Evolutionary conservation across 2,797 vertebrate genomes (phyloP).

Genomic region (Synanceia verrucosa): DNA sequence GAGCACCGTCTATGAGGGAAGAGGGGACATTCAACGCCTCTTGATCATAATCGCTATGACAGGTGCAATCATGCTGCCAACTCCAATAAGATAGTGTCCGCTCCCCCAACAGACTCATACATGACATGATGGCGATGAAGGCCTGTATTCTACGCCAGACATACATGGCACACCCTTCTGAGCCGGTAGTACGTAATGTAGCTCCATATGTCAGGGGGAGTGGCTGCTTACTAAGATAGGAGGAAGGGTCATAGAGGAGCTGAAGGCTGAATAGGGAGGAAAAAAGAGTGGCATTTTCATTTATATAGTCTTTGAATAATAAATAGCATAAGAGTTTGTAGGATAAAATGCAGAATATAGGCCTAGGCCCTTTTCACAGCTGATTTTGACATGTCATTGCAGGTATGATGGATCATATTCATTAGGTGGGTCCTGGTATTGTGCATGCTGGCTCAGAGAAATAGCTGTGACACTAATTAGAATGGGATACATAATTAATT

Average conservation of each 20-base stretch:
- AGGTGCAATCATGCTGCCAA: slow-evolving; percentile 57
- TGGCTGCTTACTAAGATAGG: slow-evolving; percentile 12
- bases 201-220: slow-evolving; percentile 15
- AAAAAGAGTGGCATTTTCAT: background rate
- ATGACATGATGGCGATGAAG: slow-evolving; percentile 10
- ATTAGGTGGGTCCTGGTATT: background rate
- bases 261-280: background rate
- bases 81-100: slow-evolving; percentile 35
- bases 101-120: background rate
- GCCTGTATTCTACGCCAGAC: background rate
- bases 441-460: background rate
- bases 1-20: slow-evolving; percentile 4
- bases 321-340: background rate
- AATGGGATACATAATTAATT: background rate
- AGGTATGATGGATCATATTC: background rate
- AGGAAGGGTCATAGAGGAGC: background rate
- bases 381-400: background rate
- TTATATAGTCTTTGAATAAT: background rate
- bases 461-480: background rate
- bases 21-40: slow-evolving; percentile 3
- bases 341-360: too few species aligned
- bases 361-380: too few species aligned
- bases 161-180: background rate
- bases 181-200: background rate
- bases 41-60: slow-evolving; percentile 50